phyloP scores from a whole-genome alignment of 2,113 vertebrate species.

The Oreochromis aureus region DNA sequence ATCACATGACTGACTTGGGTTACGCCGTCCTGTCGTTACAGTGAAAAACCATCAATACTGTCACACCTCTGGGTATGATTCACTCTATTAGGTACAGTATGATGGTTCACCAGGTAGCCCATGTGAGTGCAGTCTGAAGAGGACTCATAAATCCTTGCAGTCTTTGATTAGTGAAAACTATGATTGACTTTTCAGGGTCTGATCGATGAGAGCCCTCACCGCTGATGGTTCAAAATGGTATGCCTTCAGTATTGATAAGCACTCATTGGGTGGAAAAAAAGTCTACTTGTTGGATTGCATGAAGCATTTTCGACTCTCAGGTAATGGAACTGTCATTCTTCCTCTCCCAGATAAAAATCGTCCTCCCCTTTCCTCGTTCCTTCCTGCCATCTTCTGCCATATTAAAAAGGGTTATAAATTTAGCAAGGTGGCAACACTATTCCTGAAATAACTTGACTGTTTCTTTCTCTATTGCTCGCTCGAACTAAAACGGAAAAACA shows the following conservation, averaged over 20 bases:
- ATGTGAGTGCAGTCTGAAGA: background rate
- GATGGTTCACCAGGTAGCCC: background rate
- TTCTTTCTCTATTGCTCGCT: conserved; percentile 12
- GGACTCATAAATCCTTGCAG: conserved; percentile 13
- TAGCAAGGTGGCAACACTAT: conserved; percentile 42
- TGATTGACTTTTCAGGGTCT: conserved; percentile 52
- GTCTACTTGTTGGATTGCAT: conserved; percentile 58
- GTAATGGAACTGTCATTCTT: conserved; percentile 77
- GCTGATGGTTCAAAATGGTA: conserved; percentile 42
- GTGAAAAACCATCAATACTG: background rate
- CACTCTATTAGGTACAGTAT: background rate
- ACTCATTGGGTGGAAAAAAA: conserved; percentile 19
- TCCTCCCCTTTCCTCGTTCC: conserved; percentile 26
- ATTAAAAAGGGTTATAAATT: conserved; percentile 66
- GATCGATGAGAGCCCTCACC: conserved; percentile 49
- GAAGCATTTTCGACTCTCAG: conserved; percentile 53
- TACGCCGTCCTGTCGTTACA: background rate
- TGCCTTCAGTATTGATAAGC: conserved; percentile 65
- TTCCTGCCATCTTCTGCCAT: conserved; percentile 39
- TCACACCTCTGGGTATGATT: background rate
- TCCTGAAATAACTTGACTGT: conserved; percentile 47
- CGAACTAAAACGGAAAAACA: background rate
- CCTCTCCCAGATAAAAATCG: conserved; percentile 65
- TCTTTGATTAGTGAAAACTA: conserved; percentile 50
- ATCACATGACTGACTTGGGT: background rate